Conservation (phyloP, 2,888 invertebrate genomes). For the Pseudococcus viburni region DNA sequence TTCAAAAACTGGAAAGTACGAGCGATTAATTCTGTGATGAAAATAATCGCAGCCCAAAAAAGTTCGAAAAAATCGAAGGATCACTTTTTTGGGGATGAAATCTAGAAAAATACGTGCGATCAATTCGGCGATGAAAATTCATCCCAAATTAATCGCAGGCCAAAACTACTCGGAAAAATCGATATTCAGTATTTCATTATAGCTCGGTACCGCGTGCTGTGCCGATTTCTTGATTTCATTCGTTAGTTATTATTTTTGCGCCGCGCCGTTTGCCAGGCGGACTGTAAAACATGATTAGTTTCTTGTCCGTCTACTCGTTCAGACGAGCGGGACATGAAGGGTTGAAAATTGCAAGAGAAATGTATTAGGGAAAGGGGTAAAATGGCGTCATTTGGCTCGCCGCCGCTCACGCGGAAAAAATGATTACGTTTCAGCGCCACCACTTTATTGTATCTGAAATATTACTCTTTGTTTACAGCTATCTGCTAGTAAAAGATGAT, state of each 20-base stretch:
- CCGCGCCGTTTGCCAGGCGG: slow-evolving; percentile 40
- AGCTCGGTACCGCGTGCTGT: neutral
- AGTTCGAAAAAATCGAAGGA: too few relatives aligned
- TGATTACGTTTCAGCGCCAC: slow-evolving; percentile 64
- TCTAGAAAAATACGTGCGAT: too few relatives aligned
- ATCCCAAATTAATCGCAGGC: too few relatives aligned
- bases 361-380: slow-evolving; percentile 40
- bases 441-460: slow-evolving; percentile 65
- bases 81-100: too few relatives aligned
- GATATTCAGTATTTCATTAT: slow-evolving; percentile 40
- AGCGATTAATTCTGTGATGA: too few relatives aligned
- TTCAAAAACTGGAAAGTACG: too few relatives aligned
- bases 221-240: slow-evolving; percentile 39
- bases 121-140: too few relatives aligned
- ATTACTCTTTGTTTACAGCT: slow-evolving; percentile 66
- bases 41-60: too few relatives aligned
- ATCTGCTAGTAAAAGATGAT: slow-evolving; percentile 65
- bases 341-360: slow-evolving; percentile 33
- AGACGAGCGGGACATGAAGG: neutral
- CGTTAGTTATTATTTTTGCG: slow-evolving; percentile 61
- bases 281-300: slow-evolving; percentile 63
- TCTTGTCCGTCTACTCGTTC: slow-evolving; percentile 32
- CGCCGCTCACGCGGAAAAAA: slow-evolving; percentile 63
- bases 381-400: slow-evolving; percentile 65
- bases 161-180: too few relatives aligned